Base-by-base conservation (phyloP, 2,797 vertebrate species). In the Heterohyrax brucei region DNA sequence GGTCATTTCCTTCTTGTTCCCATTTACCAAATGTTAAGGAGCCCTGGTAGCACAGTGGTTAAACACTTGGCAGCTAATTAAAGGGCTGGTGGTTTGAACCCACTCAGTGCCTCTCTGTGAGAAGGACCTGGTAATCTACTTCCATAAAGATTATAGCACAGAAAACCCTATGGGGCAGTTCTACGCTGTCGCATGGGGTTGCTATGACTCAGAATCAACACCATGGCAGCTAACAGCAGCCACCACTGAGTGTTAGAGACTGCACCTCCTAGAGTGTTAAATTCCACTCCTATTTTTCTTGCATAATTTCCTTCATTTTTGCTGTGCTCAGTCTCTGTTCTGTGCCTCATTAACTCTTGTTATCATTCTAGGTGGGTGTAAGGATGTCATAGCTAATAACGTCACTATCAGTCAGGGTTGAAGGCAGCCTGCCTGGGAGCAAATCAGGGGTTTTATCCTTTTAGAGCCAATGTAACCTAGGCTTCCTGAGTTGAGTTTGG, bases 361-460 rank as follows among this genome's bases (percentile, higher is more conserved):
- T 62, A 87, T 53, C 33, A 89, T 83, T 24, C 19, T 16, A 6
- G 28, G 5, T 53, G 10, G 10, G 56, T 61, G 88, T 46, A 81
- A 75, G 21, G 53, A 89, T 82, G 59, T 4, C 53, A 89, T n/a
- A 39, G 33, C 10, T 46, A 77, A 50, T 56, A 80, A 75, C 12
- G 73, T 86, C 62, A 87, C 30, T 53, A 66, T 39, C n/a, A 93
- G 14, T 0, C 14, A 0, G 26, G 62, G 8, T 6, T 79, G 24
- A n/a, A 50, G 13, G 10, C 30, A 66, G 78, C 18, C 56, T 68
- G 24, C 46, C 56, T 88, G 46, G 48, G 72, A 93, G 56, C 28
- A 85, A 93, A 90, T 79, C n/a, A 87, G 90, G 16, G 59, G 13
- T 59, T 83, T 78, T 87, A 24, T 14, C 61, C 53, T 87, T 92